Base-by-base conservation (phyloP, 1,140 invertebrate genomes). In the Cotesia glomerata region DNA sequence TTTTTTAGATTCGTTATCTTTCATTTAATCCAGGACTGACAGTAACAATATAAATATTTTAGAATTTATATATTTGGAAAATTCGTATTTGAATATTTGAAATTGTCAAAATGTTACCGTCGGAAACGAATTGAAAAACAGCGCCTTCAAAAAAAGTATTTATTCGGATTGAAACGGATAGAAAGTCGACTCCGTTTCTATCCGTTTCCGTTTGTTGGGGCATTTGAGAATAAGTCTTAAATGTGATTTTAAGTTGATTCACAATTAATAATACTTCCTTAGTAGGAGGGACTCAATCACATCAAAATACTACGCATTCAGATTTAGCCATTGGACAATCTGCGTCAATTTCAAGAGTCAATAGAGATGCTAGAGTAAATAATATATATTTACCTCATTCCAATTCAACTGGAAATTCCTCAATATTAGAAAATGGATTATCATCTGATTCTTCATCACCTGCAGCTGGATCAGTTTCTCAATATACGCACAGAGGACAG, bases 241-340 rank as follows among this genome's bases (percentile, higher is more conserved):
- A 26, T 14, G 52, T 56, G 52, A 7, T 56, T 56, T 56, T 56
- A 14, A 16, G 2, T 56, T 56, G 5, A 45, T 45, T 5, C 39
- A 18, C 72, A 89, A 88, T 86, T 13, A 89, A 89, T 72, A 90
- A 89, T 67, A 88, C 89, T 76, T 88, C 89, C 74, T 86, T 88
- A 5, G 80, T 84, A 14, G 84, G 87, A 0, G 84, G 86, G 26
- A 2, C 26, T 71, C 82, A 84, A 26, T 81, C 82, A 45, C 87
- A 89, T 71, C 75, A 77, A 4, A 87, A 84, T 65, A 80, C 85
- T 49, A 73, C 86, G 1, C 85, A 86, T 69, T 72, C 80, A 0
- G 82, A 84, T 4, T 77, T 84, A 14, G 83, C 80, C 56, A 77
- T 82, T 11, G 81, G 81, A 14, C 76, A 80, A 4, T 71, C 79